Conservation (phyloP, 2,113 vertebrate genomes). For the Nothocercus julius region DNA sequence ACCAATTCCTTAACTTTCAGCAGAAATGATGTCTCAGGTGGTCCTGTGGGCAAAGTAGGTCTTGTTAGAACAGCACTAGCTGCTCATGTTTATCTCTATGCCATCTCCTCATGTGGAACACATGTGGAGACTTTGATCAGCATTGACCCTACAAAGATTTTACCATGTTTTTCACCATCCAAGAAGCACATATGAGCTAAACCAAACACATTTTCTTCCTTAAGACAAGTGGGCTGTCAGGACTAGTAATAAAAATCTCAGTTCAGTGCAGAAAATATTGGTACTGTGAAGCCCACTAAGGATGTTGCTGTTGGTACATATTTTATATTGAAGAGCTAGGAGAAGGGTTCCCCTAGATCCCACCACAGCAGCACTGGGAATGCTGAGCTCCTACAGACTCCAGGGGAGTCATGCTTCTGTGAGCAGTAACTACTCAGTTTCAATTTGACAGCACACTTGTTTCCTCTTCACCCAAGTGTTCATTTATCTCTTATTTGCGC, state of each 20-base stretch:
- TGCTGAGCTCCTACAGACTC: not conserved
- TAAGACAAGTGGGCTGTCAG: not conserved
- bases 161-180: not conserved
- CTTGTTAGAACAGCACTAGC: not conserved
- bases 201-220: not conserved
- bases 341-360: not conserved
- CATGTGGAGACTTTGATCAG: not conserved
- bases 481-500: not conserved
- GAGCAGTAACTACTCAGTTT: not conserved
- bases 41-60: too few relatives aligned
- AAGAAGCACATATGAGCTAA: not conserved
- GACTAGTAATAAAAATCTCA: not conserved
- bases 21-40: too few relatives aligned
- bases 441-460: not conserved
- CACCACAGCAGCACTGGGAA: not conserved
- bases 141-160: not conserved
- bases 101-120: not conserved
- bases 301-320: not conserved
- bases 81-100: accelerated
- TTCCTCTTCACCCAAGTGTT: not conserved
- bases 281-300: not conserved
- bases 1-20: not conserved
- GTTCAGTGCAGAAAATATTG: not conserved
- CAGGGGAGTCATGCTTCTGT: not conserved
- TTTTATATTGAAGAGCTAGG: not conserved